phyloP scores from a whole-genome alignment of 37 sponge, comb jelly and placozoan species.

The Oscarella lobularis region DNA sequence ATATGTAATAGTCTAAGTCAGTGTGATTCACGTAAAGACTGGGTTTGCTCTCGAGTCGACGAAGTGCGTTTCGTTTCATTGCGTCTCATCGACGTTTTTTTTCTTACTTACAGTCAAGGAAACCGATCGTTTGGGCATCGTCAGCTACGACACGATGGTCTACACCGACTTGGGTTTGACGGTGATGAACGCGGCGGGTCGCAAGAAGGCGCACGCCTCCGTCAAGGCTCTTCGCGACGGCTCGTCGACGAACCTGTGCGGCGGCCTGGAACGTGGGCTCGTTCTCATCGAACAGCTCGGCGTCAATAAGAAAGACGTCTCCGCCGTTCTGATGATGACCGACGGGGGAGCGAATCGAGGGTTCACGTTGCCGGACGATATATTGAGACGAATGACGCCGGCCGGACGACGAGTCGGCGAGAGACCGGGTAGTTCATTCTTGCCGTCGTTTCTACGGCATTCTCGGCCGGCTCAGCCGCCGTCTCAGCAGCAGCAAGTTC shows the following conservation, averaged over 20 bases:
- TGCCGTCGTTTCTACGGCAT: too few species aligned
- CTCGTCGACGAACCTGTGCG: slow-evolving; percentile 67
- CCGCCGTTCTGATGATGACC: slow-evolving; percentile 78
- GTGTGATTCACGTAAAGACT: too few species aligned
- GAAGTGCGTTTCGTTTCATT: too few species aligned
- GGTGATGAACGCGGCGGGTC: slow-evolving; percentile 41
- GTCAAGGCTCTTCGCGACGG: slow-evolving; percentile 39
- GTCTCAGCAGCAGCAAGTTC: too few species aligned
- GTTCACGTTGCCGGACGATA: slow-evolving; percentile 27
- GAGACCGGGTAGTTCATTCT: background rate
- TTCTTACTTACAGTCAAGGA: slow-evolving; percentile 48
- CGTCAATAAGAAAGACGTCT: slow-evolving; percentile 32
- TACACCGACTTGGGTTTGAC: slow-evolving; percentile 39
- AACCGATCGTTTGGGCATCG: slow-evolving; percentile 56
- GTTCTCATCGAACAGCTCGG: slow-evolving; percentile 45
- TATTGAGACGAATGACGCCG: slow-evolving; percentile 7
- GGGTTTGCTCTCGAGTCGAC: too few species aligned
- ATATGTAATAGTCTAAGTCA: too few species aligned
- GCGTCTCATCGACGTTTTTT: background rate
- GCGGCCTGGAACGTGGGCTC: slow-evolving; percentile 57
- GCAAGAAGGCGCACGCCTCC: slow-evolving; percentile 24
- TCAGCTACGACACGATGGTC: slow-evolving; percentile 58
- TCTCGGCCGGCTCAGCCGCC: too few species aligned
- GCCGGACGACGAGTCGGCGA: background rate
- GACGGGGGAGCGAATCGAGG: slow-evolving; percentile 79